Evolutionary conservation across 2,113 vertebrate species (phyloP).

Genomic region (Chaetura pelagica): DNA sequence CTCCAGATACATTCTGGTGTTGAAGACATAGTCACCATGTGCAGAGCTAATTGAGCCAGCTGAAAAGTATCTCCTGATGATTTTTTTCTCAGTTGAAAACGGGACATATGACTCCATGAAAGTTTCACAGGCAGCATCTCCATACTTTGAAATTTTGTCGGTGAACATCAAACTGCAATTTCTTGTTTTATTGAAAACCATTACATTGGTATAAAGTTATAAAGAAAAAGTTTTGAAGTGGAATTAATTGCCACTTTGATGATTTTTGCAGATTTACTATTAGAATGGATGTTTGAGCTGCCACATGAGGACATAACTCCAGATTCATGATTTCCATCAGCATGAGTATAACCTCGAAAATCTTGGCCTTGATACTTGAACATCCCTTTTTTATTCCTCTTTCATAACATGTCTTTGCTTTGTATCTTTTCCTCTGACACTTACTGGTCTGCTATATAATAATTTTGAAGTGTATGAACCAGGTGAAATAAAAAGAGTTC

Average conservation of each 20-base stretch:
- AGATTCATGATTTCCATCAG: background rate
- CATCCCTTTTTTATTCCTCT: background rate
- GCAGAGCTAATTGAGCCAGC: background rate
- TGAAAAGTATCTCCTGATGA: background rate
- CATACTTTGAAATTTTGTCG: background rate
- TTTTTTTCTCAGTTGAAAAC: background rate
- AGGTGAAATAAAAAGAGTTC: background rate
- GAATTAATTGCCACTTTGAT: background rate
- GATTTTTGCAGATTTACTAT: background rate
- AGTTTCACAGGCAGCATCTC: background rate
- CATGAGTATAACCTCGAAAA: background rate
- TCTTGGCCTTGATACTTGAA: background rate
- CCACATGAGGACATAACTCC: background rate
- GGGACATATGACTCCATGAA: background rate
- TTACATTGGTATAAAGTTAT: background rate
- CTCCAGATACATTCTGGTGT: too few species aligned
- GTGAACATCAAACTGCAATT: background rate
- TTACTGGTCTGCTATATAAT: background rate
- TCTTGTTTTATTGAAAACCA: background rate
- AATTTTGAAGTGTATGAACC: background rate
- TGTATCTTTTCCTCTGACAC: background rate
- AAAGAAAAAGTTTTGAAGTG: fast-evolving
- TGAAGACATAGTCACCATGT: background rate
- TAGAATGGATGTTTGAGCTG: fast-evolving
- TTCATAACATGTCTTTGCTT: background rate